Conservation (phyloP, 2,888 invertebrate species). For the Hedya salicella region DNA sequence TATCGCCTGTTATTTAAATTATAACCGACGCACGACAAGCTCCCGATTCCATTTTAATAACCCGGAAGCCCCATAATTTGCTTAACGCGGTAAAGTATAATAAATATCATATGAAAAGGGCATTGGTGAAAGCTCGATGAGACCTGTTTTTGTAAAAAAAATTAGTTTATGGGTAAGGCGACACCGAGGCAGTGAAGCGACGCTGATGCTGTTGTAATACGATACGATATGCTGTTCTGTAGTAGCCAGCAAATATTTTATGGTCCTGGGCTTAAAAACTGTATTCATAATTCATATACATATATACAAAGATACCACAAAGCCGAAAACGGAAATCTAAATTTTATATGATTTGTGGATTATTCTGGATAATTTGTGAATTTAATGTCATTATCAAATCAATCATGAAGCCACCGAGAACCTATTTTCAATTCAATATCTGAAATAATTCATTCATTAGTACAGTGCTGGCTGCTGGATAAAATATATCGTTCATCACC, state of each 20-base stretch:
- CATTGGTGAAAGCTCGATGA: constrained; percentile 33
- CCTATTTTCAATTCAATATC: no score
- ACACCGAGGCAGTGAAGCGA: constrained; percentile 31
- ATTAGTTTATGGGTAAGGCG: constrained; percentile 32
- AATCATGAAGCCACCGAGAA: no score
- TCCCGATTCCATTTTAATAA: not conserved
- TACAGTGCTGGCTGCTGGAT: no score
- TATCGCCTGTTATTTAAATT: constrained; percentile 16
- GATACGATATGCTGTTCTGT: constrained; percentile 26
- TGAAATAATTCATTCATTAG: no score
- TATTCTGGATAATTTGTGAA: no score
- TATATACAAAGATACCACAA: not conserved
- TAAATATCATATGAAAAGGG: constrained; percentile 32
- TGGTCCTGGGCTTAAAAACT: not conserved
- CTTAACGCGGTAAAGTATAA: constrained; percentile 15
- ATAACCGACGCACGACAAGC: constrained; percentile 11
- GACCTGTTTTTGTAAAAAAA: constrained; percentile 27
- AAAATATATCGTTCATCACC: constrained; percentile 11
- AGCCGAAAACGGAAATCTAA: no score
- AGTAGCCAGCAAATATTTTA: constrained; percentile 23
- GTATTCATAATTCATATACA: not conserved
- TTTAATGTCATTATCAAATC: no score
- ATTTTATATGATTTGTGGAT: no score
- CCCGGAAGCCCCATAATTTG: constrained; percentile 26
- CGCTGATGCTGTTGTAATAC: constrained; percentile 29